Percentiles rank a stretch among this genome's conserved stretches.
phyloP scores from a whole-genome alignment of 2,888 invertebrate genomes.

The Aphidoletes aphidimyza region DNA sequence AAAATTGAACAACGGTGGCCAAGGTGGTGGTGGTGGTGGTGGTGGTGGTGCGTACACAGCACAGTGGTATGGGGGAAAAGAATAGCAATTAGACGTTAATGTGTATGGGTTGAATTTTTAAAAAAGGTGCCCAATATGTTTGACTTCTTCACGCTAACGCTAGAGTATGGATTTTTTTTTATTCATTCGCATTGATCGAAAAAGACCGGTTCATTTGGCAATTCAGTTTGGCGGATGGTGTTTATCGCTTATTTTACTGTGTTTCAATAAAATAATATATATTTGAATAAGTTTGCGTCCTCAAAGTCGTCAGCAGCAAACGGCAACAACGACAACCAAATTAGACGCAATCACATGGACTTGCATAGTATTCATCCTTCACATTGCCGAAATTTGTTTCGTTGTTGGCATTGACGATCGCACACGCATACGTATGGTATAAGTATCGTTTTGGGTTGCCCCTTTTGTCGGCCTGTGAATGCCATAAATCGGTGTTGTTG shows the following conservation, averaged over 20 bases:
- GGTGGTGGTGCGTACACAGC: not conserved
- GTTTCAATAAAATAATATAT: not conserved
- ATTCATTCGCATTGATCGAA: too few relatives aligned
- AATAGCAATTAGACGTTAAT: not conserved
- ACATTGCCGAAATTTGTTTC: slow-evolving; percentile 10
- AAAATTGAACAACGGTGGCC: not conserved
- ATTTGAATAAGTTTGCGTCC: slow-evolving; percentile 4
- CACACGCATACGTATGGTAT: slow-evolving; percentile 25
- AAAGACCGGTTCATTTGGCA: too few relatives aligned
- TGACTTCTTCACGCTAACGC: not conserved
- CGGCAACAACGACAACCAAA: not conserved
- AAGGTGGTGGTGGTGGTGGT: not conserved
- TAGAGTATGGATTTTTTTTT: not conserved
- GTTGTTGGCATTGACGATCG: slow-evolving; percentile 35
- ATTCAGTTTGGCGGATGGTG: not conserved
- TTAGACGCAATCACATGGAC: slow-evolving; percentile 8
- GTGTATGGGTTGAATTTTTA: not conserved
- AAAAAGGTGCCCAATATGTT: not conserved
- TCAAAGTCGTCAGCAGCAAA: not conserved
- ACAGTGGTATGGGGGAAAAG: slow-evolving; percentile 10
- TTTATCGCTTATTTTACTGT: not conserved
- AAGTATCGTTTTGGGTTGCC: too few relatives aligned
- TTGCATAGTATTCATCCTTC: not conserved
- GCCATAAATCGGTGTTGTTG: not conserved
- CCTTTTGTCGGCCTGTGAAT: not conserved